phyloP scores from a whole-genome alignment of 2,113 vertebrate species.

The Vidua chalybeata region DNA sequence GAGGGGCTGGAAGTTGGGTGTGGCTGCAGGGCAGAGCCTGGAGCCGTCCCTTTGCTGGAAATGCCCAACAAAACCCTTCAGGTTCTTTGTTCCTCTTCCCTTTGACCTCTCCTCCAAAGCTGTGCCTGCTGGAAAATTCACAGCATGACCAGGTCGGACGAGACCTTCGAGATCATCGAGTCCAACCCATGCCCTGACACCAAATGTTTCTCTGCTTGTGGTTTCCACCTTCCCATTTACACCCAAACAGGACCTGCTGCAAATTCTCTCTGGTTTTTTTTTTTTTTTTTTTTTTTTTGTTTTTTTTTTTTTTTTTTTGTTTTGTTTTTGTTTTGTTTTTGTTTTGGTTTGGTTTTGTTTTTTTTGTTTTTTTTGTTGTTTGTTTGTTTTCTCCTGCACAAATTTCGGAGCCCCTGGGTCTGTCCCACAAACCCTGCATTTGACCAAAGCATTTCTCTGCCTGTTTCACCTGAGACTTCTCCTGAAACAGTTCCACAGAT shows the following conservation, averaged over 20 bases:
- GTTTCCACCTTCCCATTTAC: background rate
- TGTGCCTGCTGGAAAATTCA: no score
- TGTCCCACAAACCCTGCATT: background rate
- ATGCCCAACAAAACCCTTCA: background rate
- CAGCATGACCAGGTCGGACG: no score
- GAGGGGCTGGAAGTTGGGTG: background rate
- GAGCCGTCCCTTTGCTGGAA: background rate
- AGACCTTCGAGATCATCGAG: no score
- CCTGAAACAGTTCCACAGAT: background rate
- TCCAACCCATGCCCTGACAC: no score
- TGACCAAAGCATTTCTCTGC: background rate
- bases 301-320: no score
- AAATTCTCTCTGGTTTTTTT: no score
- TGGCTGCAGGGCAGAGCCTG: background rate
- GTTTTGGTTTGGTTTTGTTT: no score
- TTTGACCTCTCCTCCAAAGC: background rate
- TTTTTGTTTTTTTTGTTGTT: no score
- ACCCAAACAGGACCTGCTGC: background rate
- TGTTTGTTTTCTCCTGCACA: background rate
- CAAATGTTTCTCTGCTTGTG: accelerated
- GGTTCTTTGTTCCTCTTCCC: background rate
- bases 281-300: no score
- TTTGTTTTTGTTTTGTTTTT: background rate
- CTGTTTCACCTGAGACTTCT: background rate
- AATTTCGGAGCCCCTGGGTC: background rate